phyloP scores from a whole-genome alignment of 2,888 invertebrate species.

The Protodeltote pygarga region DNA sequence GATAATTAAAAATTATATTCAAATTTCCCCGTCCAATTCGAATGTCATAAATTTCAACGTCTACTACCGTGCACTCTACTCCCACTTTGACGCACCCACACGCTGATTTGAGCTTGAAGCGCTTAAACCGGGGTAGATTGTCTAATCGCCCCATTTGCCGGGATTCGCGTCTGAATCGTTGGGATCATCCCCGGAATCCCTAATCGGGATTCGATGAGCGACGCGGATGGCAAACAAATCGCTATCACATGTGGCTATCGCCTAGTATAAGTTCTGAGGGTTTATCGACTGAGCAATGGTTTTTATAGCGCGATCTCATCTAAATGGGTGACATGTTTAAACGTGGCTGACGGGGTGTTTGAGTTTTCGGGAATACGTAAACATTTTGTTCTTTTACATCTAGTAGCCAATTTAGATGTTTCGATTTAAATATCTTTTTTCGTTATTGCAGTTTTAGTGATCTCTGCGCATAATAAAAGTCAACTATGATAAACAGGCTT shows the following conservation, averaged over 20 bases:
- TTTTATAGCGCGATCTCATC: conserved; percentile 45
- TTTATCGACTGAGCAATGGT: conserved; percentile 47
- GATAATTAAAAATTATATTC: no score
- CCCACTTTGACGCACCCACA: conserved; percentile 33
- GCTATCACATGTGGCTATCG: conserved; percentile 56
- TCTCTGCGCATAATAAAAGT: no score
- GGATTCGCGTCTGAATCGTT: conserved; percentile 65
- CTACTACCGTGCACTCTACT: conserved; percentile 15
- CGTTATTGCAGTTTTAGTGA: no score
- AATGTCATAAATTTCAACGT: no score
- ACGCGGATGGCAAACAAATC: conserved; percentile 70
- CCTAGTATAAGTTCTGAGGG: conserved; percentile 32
- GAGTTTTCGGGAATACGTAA: no score
- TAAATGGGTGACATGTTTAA: conserved; percentile 11
- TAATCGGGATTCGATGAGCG: conserved; percentile 71
- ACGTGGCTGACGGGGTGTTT: conserved; percentile 5
- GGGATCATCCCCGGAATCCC: conserved; percentile 67
- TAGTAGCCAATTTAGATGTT: no score
- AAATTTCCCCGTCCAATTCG: no score
- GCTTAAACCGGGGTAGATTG: conserved; percentile 66
- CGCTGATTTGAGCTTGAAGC: conserved; percentile 64
- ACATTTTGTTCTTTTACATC: no score
- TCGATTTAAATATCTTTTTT: no score
- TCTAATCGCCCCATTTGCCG: conserved; percentile 76
- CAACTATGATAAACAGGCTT: no score